These are phyloP conservation scores for human (Homo sapiens) DNA, from an alignment of 2,113 vertebrate species.

Conservation along the genomic window DNA sequence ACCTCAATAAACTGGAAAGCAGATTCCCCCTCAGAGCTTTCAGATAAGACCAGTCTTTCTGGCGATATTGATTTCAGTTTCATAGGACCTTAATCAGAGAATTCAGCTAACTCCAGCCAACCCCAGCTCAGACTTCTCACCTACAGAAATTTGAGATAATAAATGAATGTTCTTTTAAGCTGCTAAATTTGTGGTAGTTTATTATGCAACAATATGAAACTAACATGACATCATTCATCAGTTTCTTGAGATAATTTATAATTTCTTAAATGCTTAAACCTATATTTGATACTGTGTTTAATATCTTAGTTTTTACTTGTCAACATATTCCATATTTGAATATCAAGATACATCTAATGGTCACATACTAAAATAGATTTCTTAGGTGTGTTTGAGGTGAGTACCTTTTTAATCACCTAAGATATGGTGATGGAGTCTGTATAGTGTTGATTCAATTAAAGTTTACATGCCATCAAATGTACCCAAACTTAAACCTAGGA, in stretches of 20 bases:
- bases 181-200: not conserved
- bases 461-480: not conserved
- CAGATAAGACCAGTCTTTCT: not conserved
- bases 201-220: not conserved
- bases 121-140: not conserved
- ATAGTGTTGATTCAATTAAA: not conserved
- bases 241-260: not conserved
- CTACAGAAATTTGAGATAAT: not conserved
- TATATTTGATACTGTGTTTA: not conserved
- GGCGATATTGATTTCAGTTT: not conserved
- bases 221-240: not conserved
- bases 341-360: not conserved
- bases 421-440: not conserved
- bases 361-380: conserved; percentile 6
- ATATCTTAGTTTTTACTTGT: not conserved
- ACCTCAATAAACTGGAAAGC: not conserved
- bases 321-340: not conserved
- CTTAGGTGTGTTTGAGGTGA: not conserved
- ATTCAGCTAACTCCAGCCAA: not conserved
- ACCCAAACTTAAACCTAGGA: not conserved
- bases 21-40: not conserved
- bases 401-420: not conserved
- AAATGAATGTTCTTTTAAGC: not conserved
- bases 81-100: not conserved
- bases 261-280: not conserved